Percentiles rank a stretch among this genome's conserved stretches.
These are phyloP conservation scores for Gryllus bimaculatus DNA, from an alignment of 1,140 invertebrate genomes.

Conservation along the genomic window DNA sequence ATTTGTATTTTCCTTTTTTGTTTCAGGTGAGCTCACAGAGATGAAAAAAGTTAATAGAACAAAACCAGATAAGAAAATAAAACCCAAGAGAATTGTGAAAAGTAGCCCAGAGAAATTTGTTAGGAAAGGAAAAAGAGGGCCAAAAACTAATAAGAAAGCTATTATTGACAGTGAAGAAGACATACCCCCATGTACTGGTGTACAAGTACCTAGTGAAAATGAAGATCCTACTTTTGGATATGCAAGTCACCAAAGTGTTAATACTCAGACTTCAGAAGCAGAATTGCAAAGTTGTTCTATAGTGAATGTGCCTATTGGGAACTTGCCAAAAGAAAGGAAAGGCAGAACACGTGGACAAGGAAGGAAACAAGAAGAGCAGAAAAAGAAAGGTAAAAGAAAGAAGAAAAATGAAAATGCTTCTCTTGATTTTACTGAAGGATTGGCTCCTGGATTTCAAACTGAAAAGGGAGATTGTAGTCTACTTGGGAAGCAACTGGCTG, in stretches of 20 bases:
- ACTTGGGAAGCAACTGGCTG: not conserved
- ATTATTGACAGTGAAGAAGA: not conserved
- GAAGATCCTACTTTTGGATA: not conserved
- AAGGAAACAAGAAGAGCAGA: slow-evolving; percentile 39
- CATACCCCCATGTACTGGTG: too few relatives aligned
- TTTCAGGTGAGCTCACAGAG: not conserved
- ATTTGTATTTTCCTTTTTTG: not conserved
- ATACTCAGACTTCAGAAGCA: not conserved
- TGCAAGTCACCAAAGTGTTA: not conserved
- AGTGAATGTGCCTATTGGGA: slow-evolving; percentile 17
- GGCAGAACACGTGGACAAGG: slow-evolving; percentile 39
- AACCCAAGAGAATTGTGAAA: not conserved
- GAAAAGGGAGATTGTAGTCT: slow-evolving; percentile 16
- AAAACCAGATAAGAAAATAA: not conserved
- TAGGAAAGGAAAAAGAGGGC: not conserved
- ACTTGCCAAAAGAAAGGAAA: slow-evolving; percentile 37
- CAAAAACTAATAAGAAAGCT: not conserved
- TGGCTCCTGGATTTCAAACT: not conserved
- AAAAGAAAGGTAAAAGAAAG: slow-evolving; percentile 25
- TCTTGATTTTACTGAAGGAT: not conserved
- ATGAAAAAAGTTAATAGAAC: not conserved
- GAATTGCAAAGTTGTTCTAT: not conserved
- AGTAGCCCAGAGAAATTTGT: not conserved
- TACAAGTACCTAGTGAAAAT: not conserved
- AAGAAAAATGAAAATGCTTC: slow-evolving; percentile 27